A percentile compares a stretch with the other conserved stretches of the same genome.
These are phyloP conservation scores for Rhynchophorus ferrugineus DNA, from an alignment of 1,140 invertebrate species.

Conservation along the genomic window DNA sequence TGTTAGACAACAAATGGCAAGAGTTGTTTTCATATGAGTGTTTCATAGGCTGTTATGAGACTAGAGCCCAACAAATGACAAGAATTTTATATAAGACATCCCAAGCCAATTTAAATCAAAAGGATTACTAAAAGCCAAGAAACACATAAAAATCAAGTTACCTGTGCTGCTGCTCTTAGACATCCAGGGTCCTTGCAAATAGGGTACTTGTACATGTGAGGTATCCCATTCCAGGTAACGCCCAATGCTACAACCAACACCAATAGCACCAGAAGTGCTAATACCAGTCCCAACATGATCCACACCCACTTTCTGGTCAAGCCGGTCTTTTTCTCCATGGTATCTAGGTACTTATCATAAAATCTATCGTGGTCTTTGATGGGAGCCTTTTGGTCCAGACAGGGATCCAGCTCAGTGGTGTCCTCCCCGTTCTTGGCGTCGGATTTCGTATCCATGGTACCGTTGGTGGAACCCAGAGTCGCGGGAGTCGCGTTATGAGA, in stretches of 20 bases:
- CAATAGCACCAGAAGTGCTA: conserved; percentile 31
- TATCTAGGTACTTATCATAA: conserved; percentile 17
- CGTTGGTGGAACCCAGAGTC: not conserved
- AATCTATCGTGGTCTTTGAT: conserved; percentile 2
- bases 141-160: too few species aligned
- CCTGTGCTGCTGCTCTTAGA: conserved; percentile 36
- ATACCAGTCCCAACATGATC: conserved; percentile 30
- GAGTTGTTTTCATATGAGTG: too few species aligned
- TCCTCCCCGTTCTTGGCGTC: conserved; percentile 1
- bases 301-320: conserved; percentile 31
- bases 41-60: too few species aligned
- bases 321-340: conserved; percentile 34
- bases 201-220: conserved; percentile 30
- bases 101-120: too few species aligned
- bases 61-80: too few species aligned
- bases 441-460: not conserved
- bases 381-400: conserved; percentile 21
- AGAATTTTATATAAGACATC: too few species aligned
- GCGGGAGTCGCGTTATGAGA: too few species aligned
- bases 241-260: conserved; percentile 37
- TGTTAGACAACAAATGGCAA: too few species aligned
- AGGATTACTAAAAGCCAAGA: too few species aligned
- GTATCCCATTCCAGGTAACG: conserved; percentile 35
- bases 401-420: conserved; percentile 27
- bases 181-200: conserved; percentile 35